A percentile compares a stretch with the other conserved stretches of the same genome.
Evolutionary conservation across 2,797 vertebrate species (phyloP).

Genomic region (Avahi laniger): DNA sequence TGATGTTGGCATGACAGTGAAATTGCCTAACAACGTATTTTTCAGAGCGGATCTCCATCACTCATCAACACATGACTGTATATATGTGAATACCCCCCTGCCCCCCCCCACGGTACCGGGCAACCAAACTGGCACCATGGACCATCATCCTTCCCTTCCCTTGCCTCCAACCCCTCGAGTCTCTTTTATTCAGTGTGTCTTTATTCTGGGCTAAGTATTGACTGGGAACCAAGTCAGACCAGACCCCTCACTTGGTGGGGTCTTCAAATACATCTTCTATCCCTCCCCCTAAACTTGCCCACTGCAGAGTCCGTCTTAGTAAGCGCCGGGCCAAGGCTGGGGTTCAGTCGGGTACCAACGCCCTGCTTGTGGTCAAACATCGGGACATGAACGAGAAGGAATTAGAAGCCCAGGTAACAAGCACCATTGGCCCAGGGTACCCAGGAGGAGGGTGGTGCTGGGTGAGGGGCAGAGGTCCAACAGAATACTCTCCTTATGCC

Average conservation of each 20-base stretch:
- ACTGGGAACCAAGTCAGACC: not conserved
- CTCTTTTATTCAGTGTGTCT: not conserved
- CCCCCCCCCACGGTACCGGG: no score
- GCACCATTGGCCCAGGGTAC: not conserved
- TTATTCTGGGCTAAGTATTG: not conserved
- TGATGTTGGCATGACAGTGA: not conserved
- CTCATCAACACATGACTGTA: not conserved
- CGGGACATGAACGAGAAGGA: slow-evolving; percentile 98
- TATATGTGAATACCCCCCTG: not conserved
- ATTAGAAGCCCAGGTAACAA: slow-evolving; percentile 93
- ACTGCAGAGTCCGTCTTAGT: slow-evolving; percentile 92
- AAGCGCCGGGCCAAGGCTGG: slow-evolving; percentile 96
- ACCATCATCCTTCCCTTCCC: not conserved
- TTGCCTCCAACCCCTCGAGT: not conserved
- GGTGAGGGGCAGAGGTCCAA: not conserved
- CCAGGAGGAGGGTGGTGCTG: not conserved
- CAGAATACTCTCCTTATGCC: not conserved
- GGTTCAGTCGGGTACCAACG: slow-evolving; percentile 95
- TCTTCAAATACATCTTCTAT: not conserved
- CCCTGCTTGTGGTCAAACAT: slow-evolving; percentile 96
- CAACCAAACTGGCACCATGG: not conserved
- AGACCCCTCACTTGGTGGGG: not conserved
- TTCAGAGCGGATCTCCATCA: not conserved
- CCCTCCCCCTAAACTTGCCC: not conserved
- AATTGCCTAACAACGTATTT: not conserved